These are phyloP conservation scores for Sanderia malayensis DNA, from an alignment of 30 jellyfish, hydroid and myxozoan species.

Conservation along the genomic window DNA sequence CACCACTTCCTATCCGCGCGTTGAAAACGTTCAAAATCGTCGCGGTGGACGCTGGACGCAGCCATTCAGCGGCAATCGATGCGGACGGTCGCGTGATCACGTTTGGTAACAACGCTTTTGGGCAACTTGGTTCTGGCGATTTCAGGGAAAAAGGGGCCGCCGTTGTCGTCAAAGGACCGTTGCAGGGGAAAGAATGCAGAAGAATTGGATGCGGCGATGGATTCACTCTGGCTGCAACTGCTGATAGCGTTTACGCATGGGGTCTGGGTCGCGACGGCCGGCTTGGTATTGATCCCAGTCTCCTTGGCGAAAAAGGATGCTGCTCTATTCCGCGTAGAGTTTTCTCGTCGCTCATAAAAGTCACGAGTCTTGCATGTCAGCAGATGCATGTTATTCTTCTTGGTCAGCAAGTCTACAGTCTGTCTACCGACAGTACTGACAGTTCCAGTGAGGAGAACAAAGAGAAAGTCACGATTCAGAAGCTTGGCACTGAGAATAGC, in stretches of 20 bases:
- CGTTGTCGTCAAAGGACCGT: slow-evolving; percentile 72
- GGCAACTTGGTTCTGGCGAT: slow-evolving; percentile 90
- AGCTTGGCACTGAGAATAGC: slow-evolving; percentile 51
- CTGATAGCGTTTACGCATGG: slow-evolving; percentile 86
- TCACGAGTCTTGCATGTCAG: slow-evolving; percentile 75
- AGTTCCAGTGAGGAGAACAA: slow-evolving; percentile 22
- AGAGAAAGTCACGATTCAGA: slow-evolving; percentile 20
- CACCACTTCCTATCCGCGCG: slow-evolving; percentile 85
- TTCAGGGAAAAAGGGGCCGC: slow-evolving; percentile 63
- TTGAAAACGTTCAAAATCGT: slow-evolving; percentile 67
- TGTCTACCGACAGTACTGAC: slow-evolving; percentile 9
- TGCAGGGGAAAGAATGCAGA: slow-evolving; percentile 65
- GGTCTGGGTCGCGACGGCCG: slow-evolving; percentile 89
- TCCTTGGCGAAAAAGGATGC: slow-evolving; percentile 64
- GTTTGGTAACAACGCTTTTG: slow-evolving; percentile 75
- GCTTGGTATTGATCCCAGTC: slow-evolving; percentile 78
- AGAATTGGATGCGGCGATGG: slow-evolving; percentile 87
- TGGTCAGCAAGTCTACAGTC: slow-evolving; percentile 69
- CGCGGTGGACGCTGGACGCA: slow-evolving; percentile 75
- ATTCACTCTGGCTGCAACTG: slow-evolving; percentile 83
- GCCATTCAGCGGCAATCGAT: slow-evolving; percentile 91
- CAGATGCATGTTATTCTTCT: slow-evolving; percentile 70
- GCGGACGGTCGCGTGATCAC: slow-evolving; percentile 79
- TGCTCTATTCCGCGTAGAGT: slow-evolving; percentile 76
- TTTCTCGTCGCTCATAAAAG: slow-evolving; percentile 80